Evolutionary conservation across 2,113 vertebrate species (phyloP), one percentile per base, ranked within the genome.

Genomic region (Lasiurus borealis): DNA sequence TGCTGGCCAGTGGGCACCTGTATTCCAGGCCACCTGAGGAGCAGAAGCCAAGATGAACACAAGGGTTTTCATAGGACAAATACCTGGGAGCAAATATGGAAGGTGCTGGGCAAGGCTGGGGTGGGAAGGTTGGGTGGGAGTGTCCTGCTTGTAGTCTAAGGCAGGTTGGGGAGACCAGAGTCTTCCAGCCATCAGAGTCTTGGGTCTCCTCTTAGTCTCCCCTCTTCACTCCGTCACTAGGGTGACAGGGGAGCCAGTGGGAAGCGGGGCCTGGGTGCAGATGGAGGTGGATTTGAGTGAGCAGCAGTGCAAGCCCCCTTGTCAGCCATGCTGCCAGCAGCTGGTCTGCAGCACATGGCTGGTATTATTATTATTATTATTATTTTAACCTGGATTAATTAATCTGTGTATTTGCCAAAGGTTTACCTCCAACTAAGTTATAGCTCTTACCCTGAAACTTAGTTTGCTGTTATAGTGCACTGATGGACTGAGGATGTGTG

Each of bases 401-500:
- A 44, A 27, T 57, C 62, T 50, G 34, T 50, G 34, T 97, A 96
- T 98, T 98, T 95, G 96, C 97, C 98, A 98, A 98, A 98, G 97
- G 40, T 40, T 40, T 40, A 40, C 40, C 40, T 40, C 40, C 5
- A 40, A 40, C 40, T 40, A 40, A 40, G 40, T 5, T 40, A 40
- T 40, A 40, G 40, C 40, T 40, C 40, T 40, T 40, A 40, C 93
- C 96, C 96, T 40, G 62, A 97, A 97, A 93, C 96, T 98, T 97
- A 96, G 86, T 97, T 98, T 98, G 96, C 89, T 96, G 97, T 97
- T 97, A 95, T 85, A 96, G 98, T 98, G 98, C 97, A 97, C 98
- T 97, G 97, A 97, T 94, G 96, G 97, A 97, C 98, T 97, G 96
- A 97, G 48, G 50, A 76, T 34, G 44, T 82, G 50, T 84, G 2